Evolutionary conservation across 2,888 invertebrate genomes (phyloP), one percentile per base, ranked within the genome.

Genomic region (Drosophila dives): DNA sequence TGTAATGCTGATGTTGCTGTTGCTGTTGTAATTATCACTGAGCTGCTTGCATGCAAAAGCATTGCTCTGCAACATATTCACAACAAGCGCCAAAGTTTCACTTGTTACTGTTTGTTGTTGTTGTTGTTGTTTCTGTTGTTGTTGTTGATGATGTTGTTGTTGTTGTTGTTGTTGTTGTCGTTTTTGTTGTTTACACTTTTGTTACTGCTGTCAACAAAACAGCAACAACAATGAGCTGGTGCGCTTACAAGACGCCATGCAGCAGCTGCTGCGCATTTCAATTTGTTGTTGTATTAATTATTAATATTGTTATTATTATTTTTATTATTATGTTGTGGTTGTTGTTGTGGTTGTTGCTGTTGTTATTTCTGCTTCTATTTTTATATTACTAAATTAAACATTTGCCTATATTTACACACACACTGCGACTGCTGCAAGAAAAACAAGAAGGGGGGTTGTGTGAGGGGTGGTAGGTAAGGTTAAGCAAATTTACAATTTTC

Each of bases 11-110:
- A 45, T 77, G 45, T 23, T 72, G 71, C 50, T 64, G 64, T 33
- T 80, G 64, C 40, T 80, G 66, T 50, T 80, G 69, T 60, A 75
- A 32, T 65, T 76, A 72, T 77, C 75, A 83, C 77, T 85, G 78
- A 75, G 73, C 73, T 74, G 78, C 81, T 64, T 53, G 63, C 56
- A 59, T 76, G 72, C 81, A 79, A 85, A 86, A 81, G 67, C 88
- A 86, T 86, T 85, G 81, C 73, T 77, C 65, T 83, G 86, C 86
- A 81, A 88, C 85, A 85, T 85, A 79, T 75, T 78, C 70, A 77
- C 77, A 72, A 67, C 72, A 72, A 66, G 33, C 32, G 55, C 54
- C 50, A 60, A 45, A 66, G 29, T 74, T 66, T 68, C 67, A 64
- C 60, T 76, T 72, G n/a, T 49, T 64, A 64, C 53, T 40, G 45